A percentile compares a stretch with the other conserved stretches of the same genome.
phyloP scores from a whole-genome alignment of 2,888 invertebrate species.

The Dilophus febrilis region DNA sequence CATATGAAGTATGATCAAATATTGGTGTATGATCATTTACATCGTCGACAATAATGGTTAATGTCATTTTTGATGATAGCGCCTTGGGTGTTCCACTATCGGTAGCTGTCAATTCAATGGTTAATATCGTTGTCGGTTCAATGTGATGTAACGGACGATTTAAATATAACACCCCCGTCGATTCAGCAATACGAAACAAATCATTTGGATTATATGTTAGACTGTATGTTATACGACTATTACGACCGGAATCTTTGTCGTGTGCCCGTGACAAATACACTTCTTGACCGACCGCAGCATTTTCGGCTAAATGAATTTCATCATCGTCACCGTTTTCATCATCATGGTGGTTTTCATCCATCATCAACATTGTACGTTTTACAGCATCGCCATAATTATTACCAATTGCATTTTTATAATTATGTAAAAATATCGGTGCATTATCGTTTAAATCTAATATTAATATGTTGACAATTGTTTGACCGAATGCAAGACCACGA shows the following conservation, averaged over 20 bases:
- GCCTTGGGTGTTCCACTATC: constrained; percentile 58
- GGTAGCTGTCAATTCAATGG: constrained; percentile 66
- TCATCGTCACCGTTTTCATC: constrained; percentile 38
- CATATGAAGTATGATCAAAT: constrained; percentile 82
- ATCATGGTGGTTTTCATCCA: too few species aligned
- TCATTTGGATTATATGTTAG: constrained; percentile 63
- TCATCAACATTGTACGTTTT: too few species aligned
- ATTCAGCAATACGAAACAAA: constrained; percentile 67
- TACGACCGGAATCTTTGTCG: constrained; percentile 79
- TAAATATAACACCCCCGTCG: constrained; percentile 77
- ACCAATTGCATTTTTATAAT: too few species aligned
- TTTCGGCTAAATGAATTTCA: constrained; percentile 65
- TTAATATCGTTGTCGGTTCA: constrained; percentile 52
- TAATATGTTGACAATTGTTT: constrained; percentile 62
- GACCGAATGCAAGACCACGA: constrained; percentile 56
- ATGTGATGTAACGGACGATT: constrained; percentile 58
- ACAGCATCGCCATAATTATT: too few species aligned
- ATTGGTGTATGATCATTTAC: constrained; percentile 93
- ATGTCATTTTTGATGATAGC: constrained; percentile 55
- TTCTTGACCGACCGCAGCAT: constrained; percentile 86
- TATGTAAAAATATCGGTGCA: constrained; percentile 59
- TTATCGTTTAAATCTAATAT: constrained; percentile 85
- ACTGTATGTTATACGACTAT: constrained; percentile 68
- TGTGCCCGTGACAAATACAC: constrained; percentile 73
- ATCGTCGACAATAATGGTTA: constrained; percentile 60